phyloP scores from a whole-genome alignment of 2,888 invertebrate species.

The Protophormia terraenovae region DNA sequence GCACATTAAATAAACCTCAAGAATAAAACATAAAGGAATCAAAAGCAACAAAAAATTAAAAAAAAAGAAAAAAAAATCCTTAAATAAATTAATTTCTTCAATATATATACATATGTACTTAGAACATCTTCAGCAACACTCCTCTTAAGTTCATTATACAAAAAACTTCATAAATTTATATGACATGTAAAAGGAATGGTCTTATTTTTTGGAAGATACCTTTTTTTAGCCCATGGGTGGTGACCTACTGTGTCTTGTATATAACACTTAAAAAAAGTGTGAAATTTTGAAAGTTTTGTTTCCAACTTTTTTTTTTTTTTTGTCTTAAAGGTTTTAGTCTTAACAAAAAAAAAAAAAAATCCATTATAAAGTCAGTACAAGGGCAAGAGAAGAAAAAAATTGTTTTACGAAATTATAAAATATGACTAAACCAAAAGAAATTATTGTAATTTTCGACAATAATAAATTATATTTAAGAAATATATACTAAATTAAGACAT shows the following conservation, averaged over 20 bases:
- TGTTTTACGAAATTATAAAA: conserved; percentile 35
- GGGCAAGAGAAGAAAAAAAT: too few species aligned
- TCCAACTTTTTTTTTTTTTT: neutral
- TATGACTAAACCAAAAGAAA: conserved; percentile 18
- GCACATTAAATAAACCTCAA: neutral
- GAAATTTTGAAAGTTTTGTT: conserved; percentile 40
- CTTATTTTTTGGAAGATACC: neutral
- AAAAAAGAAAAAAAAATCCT: neutral
- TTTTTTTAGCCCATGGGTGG: conserved; percentile 59
- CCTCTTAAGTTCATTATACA: neutral
- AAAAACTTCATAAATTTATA: conserved; percentile 46
- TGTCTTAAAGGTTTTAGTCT: neutral
- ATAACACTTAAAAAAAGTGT: conserved; percentile 36
- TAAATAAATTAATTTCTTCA: conserved; percentile 24
- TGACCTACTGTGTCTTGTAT: conserved; percentile 53
- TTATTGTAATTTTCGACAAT: conserved; percentile 62
- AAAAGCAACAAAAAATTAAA: neutral
- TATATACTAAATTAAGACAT: conserved; percentile 63
- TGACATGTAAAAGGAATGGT: conserved; percentile 53
- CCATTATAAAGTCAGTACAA: neutral
- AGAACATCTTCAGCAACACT: neutral
- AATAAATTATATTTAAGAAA: conserved; percentile 59
- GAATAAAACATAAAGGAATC: too few species aligned
- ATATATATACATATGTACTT: too few species aligned
- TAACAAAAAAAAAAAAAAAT: neutral